phyloP scores from a whole-genome alignment of 2,797 vertebrate species.

The Oryzias dopingdopingensis region DNA sequence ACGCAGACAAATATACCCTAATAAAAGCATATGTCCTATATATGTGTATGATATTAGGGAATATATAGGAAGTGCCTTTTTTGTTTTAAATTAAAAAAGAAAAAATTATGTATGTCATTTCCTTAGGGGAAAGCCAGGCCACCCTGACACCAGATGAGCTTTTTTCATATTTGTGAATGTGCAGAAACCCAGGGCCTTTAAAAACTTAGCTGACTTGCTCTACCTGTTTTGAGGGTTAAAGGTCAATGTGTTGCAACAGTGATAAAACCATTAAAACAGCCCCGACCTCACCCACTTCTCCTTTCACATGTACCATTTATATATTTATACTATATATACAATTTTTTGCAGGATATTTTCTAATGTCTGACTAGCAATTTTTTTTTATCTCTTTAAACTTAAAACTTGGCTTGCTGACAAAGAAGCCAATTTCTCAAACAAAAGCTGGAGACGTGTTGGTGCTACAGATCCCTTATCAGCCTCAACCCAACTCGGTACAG shows the following conservation, averaged over 20 bases:
- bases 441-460: constrained; percentile 61
- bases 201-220: constrained; percentile 53
- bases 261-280: constrained; percentile 49
- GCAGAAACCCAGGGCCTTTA: constrained; percentile 75
- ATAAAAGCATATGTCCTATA: constrained; percentile 75
- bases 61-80: constrained; percentile 82
- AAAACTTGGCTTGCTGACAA: constrained; percentile 63
- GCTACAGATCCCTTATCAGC: constrained; percentile 60
- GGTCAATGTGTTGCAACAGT: constrained; percentile 29
- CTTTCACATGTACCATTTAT: constrained; percentile 5
- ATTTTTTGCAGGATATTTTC: too few relatives aligned
- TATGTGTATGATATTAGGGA: constrained; percentile 71
- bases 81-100: constrained; percentile 49
- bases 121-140: constrained; percentile 69
- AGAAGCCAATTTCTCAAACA: constrained; percentile 68
- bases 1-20: constrained; percentile 64
- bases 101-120: constrained; percentile 80
- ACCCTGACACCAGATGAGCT: constrained; percentile 68
- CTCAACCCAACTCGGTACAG: constrained; percentile 57
- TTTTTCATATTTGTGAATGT: constrained; percentile 68
- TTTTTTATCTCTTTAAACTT: constrained; percentile 38
- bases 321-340: too few relatives aligned
- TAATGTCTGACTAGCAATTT: too few relatives aligned
- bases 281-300: neutral
- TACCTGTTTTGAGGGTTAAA: constrained; percentile 42